Percentiles rank a stretch among this genome's conserved stretches.
Conservation (phyloP, 2,888 invertebrate species). For the Proisotoma minuta region DNA sequence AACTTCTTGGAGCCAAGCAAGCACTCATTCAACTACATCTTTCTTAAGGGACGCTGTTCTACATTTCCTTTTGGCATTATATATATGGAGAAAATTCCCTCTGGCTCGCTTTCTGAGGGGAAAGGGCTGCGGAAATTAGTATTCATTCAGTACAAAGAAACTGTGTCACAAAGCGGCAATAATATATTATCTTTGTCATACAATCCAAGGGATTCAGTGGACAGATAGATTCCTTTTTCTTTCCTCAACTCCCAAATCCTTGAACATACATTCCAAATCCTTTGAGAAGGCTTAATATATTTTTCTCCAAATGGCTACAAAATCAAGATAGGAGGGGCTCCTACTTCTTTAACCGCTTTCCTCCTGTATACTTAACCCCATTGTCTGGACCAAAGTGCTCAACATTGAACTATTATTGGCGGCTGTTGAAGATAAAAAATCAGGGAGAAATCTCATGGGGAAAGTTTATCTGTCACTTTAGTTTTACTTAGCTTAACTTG, state of each 20-base stretch:
- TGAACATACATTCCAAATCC: conserved; percentile 12
- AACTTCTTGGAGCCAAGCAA: neutral
- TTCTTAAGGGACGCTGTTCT: neutral
- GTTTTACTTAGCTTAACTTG: conserved; percentile 26
- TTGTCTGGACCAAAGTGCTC: neutral
- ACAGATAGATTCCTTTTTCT: conserved; percentile 15
- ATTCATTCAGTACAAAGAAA: conserved; percentile 18
- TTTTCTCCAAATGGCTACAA: conserved; percentile 5
- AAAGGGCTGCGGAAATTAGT: conserved; percentile 7
- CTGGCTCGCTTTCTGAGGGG: neutral
- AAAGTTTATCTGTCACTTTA: conserved; percentile 24
- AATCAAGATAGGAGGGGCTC: conserved; percentile 2
- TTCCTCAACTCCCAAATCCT: conserved; percentile 6
- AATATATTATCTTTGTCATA: conserved; percentile 18
- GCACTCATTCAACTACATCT: neutral
- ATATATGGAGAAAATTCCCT: neutral
- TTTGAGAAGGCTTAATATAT: conserved; percentile 14
- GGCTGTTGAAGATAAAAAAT: conserved; percentile 16
- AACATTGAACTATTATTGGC: conserved; percentile 6
- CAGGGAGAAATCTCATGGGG: conserved; percentile 19
- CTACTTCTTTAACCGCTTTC: neutral
- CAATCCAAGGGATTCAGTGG: conserved; percentile 13
- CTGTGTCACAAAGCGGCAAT: conserved; percentile 13
- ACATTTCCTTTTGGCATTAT: neutral
- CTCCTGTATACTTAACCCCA: neutral